Conservation (phyloP, 2,888 invertebrate species). For the Nasonovia ribisnigri region DNA sequence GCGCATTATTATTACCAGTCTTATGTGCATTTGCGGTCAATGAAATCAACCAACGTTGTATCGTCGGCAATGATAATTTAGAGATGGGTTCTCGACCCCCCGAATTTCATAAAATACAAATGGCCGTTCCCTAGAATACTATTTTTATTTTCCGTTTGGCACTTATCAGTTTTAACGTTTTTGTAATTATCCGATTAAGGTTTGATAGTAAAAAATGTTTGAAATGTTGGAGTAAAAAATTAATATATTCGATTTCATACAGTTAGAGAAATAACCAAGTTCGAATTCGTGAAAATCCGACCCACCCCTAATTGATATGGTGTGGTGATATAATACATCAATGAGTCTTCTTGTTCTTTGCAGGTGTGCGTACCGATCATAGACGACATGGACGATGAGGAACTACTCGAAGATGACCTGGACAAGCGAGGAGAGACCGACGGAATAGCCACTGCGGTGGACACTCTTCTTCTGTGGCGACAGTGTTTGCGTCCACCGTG, state of each 20-base stretch:
- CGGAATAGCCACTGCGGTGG: neutral
- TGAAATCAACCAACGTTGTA: neutral
- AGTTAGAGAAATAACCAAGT: neutral
- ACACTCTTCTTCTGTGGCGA: slow-evolving; percentile 32
- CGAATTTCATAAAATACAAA: neutral
- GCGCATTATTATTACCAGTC: neutral
- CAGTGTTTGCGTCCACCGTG: slow-evolving; percentile 50
- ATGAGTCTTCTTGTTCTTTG: neutral
- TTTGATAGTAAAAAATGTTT: neutral
- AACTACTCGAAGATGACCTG: neutral
- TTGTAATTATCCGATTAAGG: neutral
- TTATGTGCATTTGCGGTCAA: neutral
- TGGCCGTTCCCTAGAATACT: neutral
- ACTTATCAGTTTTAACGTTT: neutral
- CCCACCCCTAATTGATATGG: neutral
- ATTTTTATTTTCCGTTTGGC: neutral
- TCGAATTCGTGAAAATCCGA: too few species aligned
- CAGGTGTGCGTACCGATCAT: slow-evolving; percentile 47
- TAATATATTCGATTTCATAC: neutral
- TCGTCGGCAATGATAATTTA: neutral
- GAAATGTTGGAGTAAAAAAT: neutral
- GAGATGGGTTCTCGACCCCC: neutral
- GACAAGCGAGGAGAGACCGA: slow-evolving; percentile 38
- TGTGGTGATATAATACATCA: neutral
- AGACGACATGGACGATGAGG: slow-evolving; percentile 35